phyloP scores from a whole-genome alignment of 2,797 vertebrate genomes.

The Anolis apletophallus region DNA sequence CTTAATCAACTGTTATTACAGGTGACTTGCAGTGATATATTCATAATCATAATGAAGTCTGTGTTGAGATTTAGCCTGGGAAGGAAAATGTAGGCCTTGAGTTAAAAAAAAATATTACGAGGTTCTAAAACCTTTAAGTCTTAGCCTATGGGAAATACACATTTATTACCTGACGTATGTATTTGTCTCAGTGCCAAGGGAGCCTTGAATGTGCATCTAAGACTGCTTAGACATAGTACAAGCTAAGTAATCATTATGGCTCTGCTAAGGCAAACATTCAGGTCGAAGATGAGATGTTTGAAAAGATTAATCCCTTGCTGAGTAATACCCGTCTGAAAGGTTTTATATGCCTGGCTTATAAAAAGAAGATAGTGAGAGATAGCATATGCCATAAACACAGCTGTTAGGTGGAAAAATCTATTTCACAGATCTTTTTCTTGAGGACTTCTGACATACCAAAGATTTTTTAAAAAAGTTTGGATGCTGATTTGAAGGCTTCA shows the following conservation, averaged over 20 bases:
- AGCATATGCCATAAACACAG: conserved; percentile 71
- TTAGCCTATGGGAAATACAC: conserved; percentile 55
- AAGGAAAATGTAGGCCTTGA: conserved; percentile 34
- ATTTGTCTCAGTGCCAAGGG: conserved; percentile 63
- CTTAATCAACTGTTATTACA: neutral
- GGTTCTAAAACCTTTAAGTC: conserved; percentile 1
- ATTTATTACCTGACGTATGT: conserved; percentile 57
- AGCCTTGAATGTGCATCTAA: conserved; percentile 46
- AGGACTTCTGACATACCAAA: conserved; percentile 65
- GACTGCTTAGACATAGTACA: conserved; percentile 68
- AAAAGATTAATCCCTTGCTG: conserved; percentile 73
- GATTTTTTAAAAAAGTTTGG: conserved; percentile 23
- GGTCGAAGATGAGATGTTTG: conserved; percentile 66
- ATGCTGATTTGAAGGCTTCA: conserved; percentile 46
- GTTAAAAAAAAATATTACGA: conserved; percentile 41
- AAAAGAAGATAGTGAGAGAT: conserved; percentile 66
- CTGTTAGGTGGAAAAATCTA: conserved; percentile 64
- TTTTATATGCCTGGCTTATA: conserved; percentile 68
- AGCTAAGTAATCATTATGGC: conserved; percentile 65
- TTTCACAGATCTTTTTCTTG: conserved; percentile 62
- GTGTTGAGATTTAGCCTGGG: neutral
- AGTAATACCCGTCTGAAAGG: conserved; percentile 69
- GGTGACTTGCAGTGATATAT: neutral
- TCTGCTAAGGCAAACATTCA: conserved; percentile 71
- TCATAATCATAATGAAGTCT: conserved; percentile 8